Conservation (phyloP, 2,113 vertebrate species). For the Notechis scutatus region DNA sequence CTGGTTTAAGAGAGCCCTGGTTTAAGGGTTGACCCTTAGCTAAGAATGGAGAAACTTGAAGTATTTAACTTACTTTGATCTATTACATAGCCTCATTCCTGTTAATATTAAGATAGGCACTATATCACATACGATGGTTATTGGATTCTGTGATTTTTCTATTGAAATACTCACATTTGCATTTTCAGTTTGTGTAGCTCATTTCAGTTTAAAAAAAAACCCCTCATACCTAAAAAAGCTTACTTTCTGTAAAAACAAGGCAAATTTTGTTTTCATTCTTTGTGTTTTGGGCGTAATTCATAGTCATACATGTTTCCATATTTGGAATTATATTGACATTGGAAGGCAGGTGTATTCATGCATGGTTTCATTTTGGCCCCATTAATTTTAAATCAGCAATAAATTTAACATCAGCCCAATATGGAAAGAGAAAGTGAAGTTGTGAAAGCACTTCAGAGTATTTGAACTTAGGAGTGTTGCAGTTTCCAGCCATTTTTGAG, state of each 20-base stretch:
- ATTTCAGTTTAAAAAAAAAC: constrained; percentile 40
- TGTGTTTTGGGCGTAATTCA: constrained; percentile 26
- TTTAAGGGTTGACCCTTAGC: not conserved
- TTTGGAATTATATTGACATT: not conserved
- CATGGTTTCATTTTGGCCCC: not conserved
- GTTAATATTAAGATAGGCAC: not conserved
- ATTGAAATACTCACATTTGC: not conserved
- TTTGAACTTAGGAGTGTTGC: not conserved
- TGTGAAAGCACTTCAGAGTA: not conserved
- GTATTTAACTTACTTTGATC: not conserved
- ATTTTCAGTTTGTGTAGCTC: constrained; percentile 33
- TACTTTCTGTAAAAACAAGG: constrained; percentile 45
- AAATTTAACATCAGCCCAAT: not conserved
- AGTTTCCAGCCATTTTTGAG: not conserved
- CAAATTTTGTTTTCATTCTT: constrained; percentile 40
- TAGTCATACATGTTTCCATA: not conserved
- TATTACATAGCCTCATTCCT: not conserved
- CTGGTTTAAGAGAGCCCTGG: not conserved
- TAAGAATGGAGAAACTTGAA: not conserved
- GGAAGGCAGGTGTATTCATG: not conserved
- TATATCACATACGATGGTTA: not conserved
- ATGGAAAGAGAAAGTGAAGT: not conserved
- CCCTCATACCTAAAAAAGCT: constrained; percentile 34
- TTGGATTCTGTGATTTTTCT: not conserved
- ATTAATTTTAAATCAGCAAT: not conserved